A percentile compares a stretch with the other conserved stretches of the same genome.
Evolutionary conservation across 1,140 invertebrate species (phyloP).

Genomic region (Paralvinella palmiformis): DNA sequence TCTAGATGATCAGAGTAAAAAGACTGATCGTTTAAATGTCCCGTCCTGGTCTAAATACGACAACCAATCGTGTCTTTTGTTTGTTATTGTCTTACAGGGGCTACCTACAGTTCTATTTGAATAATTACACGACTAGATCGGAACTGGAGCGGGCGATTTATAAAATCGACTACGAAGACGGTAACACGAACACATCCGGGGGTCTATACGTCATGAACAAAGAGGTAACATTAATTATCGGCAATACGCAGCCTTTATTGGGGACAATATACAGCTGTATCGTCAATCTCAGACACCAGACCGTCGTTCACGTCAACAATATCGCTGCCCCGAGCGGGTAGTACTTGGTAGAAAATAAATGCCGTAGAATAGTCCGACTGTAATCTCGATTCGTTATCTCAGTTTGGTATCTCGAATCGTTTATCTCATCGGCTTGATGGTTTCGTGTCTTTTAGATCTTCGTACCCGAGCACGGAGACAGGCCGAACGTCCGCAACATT

Average conservation of each 20-base stretch:
- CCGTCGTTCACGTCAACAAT: too few relatives aligned
- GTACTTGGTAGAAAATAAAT: not conserved
- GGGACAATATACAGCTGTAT: not conserved
- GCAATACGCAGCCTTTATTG: not conserved
- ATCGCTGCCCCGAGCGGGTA: too few relatives aligned
- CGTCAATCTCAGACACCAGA: not conserved
- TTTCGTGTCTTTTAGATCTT: not conserved
- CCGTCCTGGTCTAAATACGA: too few relatives aligned
- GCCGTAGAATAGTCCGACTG: not conserved
- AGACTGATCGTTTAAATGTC: too few relatives aligned
- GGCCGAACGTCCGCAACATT: slow-evolving; percentile 32
- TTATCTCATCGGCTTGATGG: not conserved
- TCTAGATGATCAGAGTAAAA: too few relatives aligned
- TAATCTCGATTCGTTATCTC: not conserved
- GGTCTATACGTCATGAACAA: not conserved
- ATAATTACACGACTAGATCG: too few relatives aligned
- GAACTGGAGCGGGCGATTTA: not conserved
- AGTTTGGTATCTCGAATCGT: not conserved
- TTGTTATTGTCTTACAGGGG: too few relatives aligned
- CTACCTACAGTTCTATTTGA: too few relatives aligned
- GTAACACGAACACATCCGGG: slow-evolving; percentile 14
- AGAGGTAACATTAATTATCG: not conserved
- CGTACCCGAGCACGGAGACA: slow-evolving; percentile 23
- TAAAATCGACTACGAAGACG: not conserved
- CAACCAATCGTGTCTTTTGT: too few relatives aligned